phyloP scores from a whole-genome alignment of 2,888 invertebrate genomes.

The Cylindroiulus punctatus region DNA sequence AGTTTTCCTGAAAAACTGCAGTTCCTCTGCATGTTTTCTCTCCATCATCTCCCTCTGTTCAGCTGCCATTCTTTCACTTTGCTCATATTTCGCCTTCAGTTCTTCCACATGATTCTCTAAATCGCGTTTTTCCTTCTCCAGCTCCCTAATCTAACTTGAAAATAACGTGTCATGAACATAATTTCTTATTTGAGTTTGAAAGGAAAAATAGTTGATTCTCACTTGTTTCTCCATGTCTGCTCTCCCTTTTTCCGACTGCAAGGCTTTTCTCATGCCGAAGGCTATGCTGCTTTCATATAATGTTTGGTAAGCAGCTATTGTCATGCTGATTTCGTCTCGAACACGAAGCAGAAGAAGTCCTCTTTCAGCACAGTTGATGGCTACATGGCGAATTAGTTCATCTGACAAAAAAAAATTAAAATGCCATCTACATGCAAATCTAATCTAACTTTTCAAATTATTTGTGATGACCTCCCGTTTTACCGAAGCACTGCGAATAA shows the following conservation, averaged over 20 bases:
- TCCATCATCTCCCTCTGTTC: conserved; percentile 89
- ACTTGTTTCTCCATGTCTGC: conserved; percentile 76
- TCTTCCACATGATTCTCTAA: conserved; percentile 72
- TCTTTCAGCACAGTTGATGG: conserved; percentile 95
- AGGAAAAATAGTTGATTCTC: not conserved
- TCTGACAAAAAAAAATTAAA: conserved; percentile 68
- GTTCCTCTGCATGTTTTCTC: conserved; percentile 91
- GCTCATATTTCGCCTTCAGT: conserved; percentile 67
- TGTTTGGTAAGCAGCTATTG: conserved; percentile 95
- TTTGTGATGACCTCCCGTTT: conserved; percentile 59
- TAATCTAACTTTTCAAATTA: not conserved
- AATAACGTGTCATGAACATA: not conserved
- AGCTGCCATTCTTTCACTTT: conserved; percentile 67
- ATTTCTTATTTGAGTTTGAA: not conserved
- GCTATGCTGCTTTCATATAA: conserved; percentile 95
- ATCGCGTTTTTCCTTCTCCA: conserved; percentile 75
- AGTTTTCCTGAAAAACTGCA: conserved; percentile 90
- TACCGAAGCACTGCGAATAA: conserved; percentile 94
- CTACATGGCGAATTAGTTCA: conserved; percentile 90
- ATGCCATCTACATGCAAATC: not conserved
- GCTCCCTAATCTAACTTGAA: conserved; percentile 72
- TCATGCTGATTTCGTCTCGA: conserved; percentile 95
- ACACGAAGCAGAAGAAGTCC: conserved; percentile 91
- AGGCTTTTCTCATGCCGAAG: conserved; percentile 97
- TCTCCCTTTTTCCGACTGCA: conserved; percentile 91